These are phyloP conservation scores for Hycleus cichorii DNA, from an alignment of 1,140 invertebrate genomes.

Conservation along the genomic window DNA sequence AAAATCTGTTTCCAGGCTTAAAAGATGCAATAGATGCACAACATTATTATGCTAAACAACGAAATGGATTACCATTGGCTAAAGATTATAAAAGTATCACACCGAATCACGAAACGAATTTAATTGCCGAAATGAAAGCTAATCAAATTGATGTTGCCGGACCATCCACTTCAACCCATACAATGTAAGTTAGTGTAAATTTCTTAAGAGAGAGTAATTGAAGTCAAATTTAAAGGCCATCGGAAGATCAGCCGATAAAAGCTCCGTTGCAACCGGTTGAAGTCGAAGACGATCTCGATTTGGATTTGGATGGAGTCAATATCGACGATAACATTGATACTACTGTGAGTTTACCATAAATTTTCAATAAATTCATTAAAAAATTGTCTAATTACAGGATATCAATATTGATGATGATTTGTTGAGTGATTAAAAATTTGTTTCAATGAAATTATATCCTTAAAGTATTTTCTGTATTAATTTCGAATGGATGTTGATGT, in stretches of 20 bases:
- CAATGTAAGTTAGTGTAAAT: too few species aligned
- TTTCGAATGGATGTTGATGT: background rate
- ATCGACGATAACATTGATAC: slow-evolving; percentile 61
- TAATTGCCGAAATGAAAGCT: slow-evolving; percentile 62
- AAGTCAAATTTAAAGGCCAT: background rate
- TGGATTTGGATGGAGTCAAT: slow-evolving; percentile 53
- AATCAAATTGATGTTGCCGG: slow-evolving; percentile 35
- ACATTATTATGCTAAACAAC: slow-evolving; percentile 53
- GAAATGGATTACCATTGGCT: slow-evolving; percentile 48
- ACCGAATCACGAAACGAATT: slow-evolving; percentile 64
- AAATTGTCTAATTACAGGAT: slow-evolving; percentile 45
- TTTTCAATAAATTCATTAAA: background rate
- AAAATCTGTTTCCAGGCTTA: slow-evolving; percentile 92
- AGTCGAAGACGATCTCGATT: slow-evolving; percentile 50
- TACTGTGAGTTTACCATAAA: slow-evolving; percentile 42
- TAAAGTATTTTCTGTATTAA: slow-evolving; percentile 2
- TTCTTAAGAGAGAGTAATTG: too few species aligned
- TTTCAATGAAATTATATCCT: background rate
- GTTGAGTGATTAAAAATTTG: slow-evolving; percentile 43
- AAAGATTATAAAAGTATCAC: slow-evolving; percentile 47
- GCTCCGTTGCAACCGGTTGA: slow-evolving; percentile 27
- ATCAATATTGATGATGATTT: slow-evolving; percentile 60
- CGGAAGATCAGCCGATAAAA: background rate
- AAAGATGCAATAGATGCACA: slow-evolving; percentile 70
- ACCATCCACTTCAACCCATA: background rate